Evolutionary conservation across 2,113 vertebrate genomes (phyloP).

Genomic region (Poeciliopsis occidentalis): DNA sequence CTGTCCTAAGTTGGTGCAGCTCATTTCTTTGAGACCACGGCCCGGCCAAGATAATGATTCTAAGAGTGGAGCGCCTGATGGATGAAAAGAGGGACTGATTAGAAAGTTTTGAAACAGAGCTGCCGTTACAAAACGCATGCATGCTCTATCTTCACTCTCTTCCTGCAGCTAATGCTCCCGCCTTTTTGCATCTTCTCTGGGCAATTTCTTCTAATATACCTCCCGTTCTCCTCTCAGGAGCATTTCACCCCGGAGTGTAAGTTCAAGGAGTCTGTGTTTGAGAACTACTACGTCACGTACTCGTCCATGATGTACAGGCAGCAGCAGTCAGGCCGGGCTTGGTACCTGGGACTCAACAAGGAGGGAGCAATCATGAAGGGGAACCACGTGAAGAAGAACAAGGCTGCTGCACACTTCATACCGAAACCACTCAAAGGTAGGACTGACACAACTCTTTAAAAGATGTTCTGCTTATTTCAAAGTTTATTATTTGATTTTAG

Average conservation of each 20-base stretch:
- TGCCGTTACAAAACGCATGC: conserved; percentile 8
- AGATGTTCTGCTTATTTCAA: neutral
- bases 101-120: conserved; percentile 25
- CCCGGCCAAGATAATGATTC: conserved; percentile 53
- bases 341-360: conserved; percentile 98
- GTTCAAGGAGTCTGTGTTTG: conserved; percentile 99
- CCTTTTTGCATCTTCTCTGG: neutral
- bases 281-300: conserved; percentile 99
- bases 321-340: conserved; percentile 94
- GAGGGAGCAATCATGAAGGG: conserved; percentile 99
- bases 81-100: conserved; percentile 40
- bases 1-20: conserved; percentile 66
- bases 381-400: conserved; percentile 98
- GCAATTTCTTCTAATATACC: conserved; percentile 3
- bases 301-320: conserved; percentile 99
- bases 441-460: neutral
- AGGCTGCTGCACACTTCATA: conserved; percentile 96
- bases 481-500: neutral
- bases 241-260: conserved; percentile 99
- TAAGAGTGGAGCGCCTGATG: conserved; percentile 30
- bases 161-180: neutral
- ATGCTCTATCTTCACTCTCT: conserved; percentile 7
- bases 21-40: conserved; percentile 49
- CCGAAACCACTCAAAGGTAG: conserved; percentile 99
- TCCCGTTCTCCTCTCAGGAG: conserved; percentile 80